Conservation (phyloP, 2,888 invertebrate genomes). For the Drosophila prostipennis region DNA sequence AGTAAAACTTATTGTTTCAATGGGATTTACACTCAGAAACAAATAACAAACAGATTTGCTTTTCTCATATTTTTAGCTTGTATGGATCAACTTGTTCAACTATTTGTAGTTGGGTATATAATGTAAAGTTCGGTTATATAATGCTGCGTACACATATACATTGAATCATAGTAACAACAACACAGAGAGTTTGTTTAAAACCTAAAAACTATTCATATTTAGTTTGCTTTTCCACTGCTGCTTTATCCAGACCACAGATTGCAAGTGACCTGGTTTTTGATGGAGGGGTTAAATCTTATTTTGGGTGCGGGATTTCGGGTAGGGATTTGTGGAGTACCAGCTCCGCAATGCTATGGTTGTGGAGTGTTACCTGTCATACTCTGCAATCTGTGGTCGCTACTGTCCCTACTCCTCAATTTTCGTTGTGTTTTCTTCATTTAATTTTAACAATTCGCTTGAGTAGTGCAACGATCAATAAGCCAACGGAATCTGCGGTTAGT, state of each 20-base stretch:
- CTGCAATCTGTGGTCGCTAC: slow-evolving; percentile 37
- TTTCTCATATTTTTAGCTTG: slow-evolving; percentile 21
- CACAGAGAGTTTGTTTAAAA: slow-evolving; percentile 72
- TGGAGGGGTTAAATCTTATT: slow-evolving; percentile 3
- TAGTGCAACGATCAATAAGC: slow-evolving; percentile 59
- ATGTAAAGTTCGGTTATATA: slow-evolving; percentile 40
- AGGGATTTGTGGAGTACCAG: slow-evolving; percentile 66
- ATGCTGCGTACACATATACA: slow-evolving; percentile 35
- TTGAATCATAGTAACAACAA: slow-evolving; percentile 56
- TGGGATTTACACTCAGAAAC: slow-evolving; percentile 53
- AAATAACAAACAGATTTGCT: slow-evolving; percentile 61
- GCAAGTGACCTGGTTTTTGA: slow-evolving; percentile 13
- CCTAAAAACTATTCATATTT: slow-evolving; percentile 53
- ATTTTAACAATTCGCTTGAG: slow-evolving; percentile 75
- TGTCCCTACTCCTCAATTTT: slow-evolving; percentile 7
- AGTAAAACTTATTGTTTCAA: slow-evolving; percentile 32
- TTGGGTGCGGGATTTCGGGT: slow-evolving; percentile 7
- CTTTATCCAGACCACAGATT: slow-evolving; percentile 17
- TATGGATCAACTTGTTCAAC: slow-evolving; percentile 54
- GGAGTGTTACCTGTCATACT: slow-evolving; percentile 19
- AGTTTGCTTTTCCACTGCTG: slow-evolving; percentile 22
- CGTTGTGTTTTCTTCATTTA: slow-evolving; percentile 22
- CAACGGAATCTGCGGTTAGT: slow-evolving; percentile 29
- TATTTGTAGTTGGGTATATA: slow-evolving; percentile 47
- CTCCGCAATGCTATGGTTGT: slow-evolving; percentile 66